A percentile compares a stretch with the other conserved stretches of the same genome.
Evolutionary conservation across 1,140 invertebrate species (phyloP).

Genomic region (Ctenoplectra terminalis): DNA sequence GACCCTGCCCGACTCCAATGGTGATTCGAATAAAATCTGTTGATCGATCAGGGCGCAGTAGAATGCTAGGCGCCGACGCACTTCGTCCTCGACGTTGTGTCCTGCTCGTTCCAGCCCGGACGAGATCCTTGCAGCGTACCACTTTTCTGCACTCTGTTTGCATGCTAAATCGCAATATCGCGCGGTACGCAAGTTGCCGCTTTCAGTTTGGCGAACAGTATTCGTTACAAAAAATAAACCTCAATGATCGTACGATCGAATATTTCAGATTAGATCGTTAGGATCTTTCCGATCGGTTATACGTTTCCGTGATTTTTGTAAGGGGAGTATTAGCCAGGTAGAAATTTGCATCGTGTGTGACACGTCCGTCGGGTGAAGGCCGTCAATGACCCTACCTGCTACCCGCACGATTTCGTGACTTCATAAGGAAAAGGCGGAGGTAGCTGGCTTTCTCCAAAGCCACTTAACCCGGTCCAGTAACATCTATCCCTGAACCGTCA

Average conservation of each 20-base stretch:
- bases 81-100: conserved; percentile 18
- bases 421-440: conserved; percentile 69
- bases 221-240: background rate
- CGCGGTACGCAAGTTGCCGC: conserved; percentile 7
- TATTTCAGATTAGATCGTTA: background rate
- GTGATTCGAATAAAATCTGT: conserved; percentile 61
- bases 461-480: conserved; percentile 83
- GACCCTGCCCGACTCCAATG: conserved; percentile 53
- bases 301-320: background rate
- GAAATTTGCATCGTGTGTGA: conserved; percentile 42
- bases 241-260: background rate
- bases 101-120: conserved; percentile 21
- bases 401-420: conserved; percentile 64
- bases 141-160: conserved; percentile 42
- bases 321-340: background rate
- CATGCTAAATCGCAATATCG: background rate
- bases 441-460: conserved; percentile 79
- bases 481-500: conserved; percentile 78
- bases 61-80: conserved; percentile 60
- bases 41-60: conserved; percentile 58
- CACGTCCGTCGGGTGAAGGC: conserved; percentile 55
- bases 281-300: background rate
- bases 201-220: background rate
- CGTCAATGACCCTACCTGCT: conserved; percentile 39
- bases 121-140: conserved; percentile 36